phyloP scores from a whole-genome alignment of 64 coral and sea anemone species.

The Trachythela sp. region DNA sequence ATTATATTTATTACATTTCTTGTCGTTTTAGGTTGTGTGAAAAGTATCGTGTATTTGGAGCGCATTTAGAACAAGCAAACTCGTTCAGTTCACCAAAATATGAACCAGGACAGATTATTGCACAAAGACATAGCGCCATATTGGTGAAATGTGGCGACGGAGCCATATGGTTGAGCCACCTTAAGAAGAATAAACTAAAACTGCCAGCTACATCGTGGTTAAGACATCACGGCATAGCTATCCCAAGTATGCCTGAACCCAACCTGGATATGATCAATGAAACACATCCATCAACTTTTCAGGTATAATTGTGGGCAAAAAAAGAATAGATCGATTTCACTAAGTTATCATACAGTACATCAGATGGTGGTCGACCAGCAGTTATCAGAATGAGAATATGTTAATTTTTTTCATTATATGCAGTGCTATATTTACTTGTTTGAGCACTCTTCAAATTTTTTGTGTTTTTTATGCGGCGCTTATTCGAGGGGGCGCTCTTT shows the following conservation, averaged over 20 bases:
- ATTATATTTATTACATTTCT: background rate
- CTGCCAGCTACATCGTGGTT: conserved; percentile 55
- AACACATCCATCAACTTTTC: conserved; percentile 44
- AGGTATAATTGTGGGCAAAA: background rate
- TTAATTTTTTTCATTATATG: too few relatives aligned
- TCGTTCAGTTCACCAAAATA: background rate
- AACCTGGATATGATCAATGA: conserved; percentile 11
- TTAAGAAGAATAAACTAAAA: conserved; percentile 64
- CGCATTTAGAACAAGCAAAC: conserved; percentile 49
- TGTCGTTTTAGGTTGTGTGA: background rate
- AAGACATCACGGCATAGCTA: background rate
- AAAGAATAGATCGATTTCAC: too few relatives aligned
- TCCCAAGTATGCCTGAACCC: conserved; percentile 1
- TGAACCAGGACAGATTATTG: conserved; percentile 55
- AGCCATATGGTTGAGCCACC: conserved; percentile 56
- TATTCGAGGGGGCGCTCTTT: too few relatives aligned
- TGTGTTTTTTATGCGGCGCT: too few relatives aligned
- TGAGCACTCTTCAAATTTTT: too few relatives aligned
- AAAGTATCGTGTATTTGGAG: conserved; percentile 54
- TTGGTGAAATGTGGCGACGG: conserved; percentile 53
- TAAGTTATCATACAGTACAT: too few relatives aligned
- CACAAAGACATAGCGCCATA: conserved; percentile 41
- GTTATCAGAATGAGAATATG: too few relatives aligned
- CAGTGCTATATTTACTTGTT: too few relatives aligned
- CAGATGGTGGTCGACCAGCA: too few relatives aligned